phyloP scores from a whole-genome alignment of 2,113 vertebrate species.

The Protobothrops mucrosquamatus region DNA sequence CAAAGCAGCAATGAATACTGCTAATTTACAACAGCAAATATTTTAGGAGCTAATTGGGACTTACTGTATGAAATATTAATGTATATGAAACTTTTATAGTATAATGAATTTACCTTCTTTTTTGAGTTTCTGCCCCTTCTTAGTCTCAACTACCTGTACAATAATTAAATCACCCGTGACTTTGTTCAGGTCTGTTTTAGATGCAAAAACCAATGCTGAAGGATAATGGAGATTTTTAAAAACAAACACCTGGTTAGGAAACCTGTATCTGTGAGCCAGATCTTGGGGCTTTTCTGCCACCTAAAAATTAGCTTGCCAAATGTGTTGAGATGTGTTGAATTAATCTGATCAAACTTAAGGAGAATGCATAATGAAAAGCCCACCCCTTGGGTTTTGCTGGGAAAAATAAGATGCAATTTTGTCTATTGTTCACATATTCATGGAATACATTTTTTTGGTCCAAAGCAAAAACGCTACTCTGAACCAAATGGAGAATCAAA shows the following conservation, averaged over 20 bases:
- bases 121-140: neutral
- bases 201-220: neutral
- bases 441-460: neutral
- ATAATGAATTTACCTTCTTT: neutral
- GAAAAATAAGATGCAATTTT: neutral
- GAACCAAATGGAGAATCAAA: neutral
- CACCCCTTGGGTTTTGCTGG: no score
- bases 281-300: neutral
- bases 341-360: neutral
- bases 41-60: conserved; percentile 1
- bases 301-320: neutral
- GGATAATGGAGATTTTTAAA: neutral
- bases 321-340: neutral
- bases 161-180: neutral
- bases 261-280: neutral
- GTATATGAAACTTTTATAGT: neutral
- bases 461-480: neutral
- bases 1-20: neutral
- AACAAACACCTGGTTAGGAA: neutral
- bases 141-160: neutral
- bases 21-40: conserved; percentile 15
- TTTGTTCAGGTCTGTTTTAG: neutral
- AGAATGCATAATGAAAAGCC: neutral
- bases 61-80: neutral
- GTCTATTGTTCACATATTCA: no score